Conservation (phyloP, 1,140 invertebrate species). For the Contarinia nasturtii region DNA sequence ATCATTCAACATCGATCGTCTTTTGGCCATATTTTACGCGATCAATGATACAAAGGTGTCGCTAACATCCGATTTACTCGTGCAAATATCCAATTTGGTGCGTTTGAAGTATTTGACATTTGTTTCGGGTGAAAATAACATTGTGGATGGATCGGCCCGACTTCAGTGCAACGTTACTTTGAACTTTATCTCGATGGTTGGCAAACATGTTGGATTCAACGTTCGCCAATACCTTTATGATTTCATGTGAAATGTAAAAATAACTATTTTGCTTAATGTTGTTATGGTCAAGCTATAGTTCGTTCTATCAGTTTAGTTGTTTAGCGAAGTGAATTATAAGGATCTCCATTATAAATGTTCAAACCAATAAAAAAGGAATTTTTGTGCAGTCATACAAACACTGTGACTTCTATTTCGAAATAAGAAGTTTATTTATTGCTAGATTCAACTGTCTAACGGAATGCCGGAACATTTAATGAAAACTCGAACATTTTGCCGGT, state of each 20-base stretch:
- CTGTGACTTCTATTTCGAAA: too few relatives aligned
- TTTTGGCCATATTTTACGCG: slow-evolving; percentile 81
- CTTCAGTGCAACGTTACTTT: slow-evolving; percentile 54
- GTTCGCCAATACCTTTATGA: slow-evolving; percentile 55
- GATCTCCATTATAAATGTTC: too few relatives aligned
- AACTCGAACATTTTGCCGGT: too few relatives aligned
- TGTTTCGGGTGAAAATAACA: slow-evolving; percentile 37
- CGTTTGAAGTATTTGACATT: slow-evolving; percentile 43
- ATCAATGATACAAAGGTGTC: slow-evolving; percentile 69
- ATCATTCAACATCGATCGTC: slow-evolving; percentile 58
- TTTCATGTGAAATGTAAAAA: slow-evolving; percentile 33
- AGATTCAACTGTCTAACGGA: too few relatives aligned
- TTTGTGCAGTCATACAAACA: too few relatives aligned
- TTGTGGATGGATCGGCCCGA: slow-evolving; percentile 37
- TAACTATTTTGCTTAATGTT: too few relatives aligned
- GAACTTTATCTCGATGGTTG: slow-evolving; percentile 45
- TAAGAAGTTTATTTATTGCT: too few relatives aligned
- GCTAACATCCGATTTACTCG: slow-evolving; percentile 61
- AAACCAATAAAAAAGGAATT: too few relatives aligned
- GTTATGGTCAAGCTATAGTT: too few relatives aligned
- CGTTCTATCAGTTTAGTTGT: too few relatives aligned
- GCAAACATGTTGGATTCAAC: slow-evolving; percentile 50
- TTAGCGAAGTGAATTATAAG: too few relatives aligned
- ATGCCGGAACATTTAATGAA: too few relatives aligned
- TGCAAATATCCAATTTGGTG: slow-evolving; percentile 57